Evolutionary conservation across 53 echinoderm and acorn worm species (phyloP).

Genomic region (Patiria pectinifera): DNA sequence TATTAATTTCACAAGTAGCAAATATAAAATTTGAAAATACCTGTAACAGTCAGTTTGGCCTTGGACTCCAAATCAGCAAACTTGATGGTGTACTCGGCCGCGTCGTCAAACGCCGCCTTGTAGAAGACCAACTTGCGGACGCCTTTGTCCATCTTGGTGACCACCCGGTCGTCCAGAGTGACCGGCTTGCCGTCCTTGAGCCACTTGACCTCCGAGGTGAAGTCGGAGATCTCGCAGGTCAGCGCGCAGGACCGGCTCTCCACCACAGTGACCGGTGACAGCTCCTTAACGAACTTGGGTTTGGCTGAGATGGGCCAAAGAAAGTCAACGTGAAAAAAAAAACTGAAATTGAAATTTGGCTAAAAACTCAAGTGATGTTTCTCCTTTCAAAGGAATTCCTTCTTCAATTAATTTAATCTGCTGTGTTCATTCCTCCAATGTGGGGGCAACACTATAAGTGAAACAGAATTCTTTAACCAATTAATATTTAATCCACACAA

Average conservation of each 20-base stretch:
- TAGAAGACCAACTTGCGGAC: constrained; percentile 77
- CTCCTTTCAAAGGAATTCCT: too few relatives aligned
- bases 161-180: constrained; percentile 72
- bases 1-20: too few relatives aligned
- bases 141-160: constrained; percentile 57
- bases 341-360: background rate
- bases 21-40: constrained; percentile 32
- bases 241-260: constrained; percentile 70
- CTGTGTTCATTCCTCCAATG: too few relatives aligned
- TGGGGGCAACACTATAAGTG: too few relatives aligned
- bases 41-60: constrained; percentile 78
- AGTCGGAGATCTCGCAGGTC: constrained; percentile 86
- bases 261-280: constrained; percentile 76
- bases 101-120: constrained; percentile 72
- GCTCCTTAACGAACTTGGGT: constrained; percentile 86
- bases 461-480: too few relatives aligned
- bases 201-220: constrained; percentile 82
- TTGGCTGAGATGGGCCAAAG: constrained; percentile 63
- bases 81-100: constrained; percentile 84
- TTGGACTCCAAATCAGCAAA: constrained; percentile 77
- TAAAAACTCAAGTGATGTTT: too few relatives aligned
- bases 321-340: background rate
- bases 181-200: constrained; percentile 79
- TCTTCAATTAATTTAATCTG: too few relatives aligned
- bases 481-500: too few relatives aligned